Conservation (phyloP, 2,113 vertebrate genomes). For the Menidia beryllina region DNA sequence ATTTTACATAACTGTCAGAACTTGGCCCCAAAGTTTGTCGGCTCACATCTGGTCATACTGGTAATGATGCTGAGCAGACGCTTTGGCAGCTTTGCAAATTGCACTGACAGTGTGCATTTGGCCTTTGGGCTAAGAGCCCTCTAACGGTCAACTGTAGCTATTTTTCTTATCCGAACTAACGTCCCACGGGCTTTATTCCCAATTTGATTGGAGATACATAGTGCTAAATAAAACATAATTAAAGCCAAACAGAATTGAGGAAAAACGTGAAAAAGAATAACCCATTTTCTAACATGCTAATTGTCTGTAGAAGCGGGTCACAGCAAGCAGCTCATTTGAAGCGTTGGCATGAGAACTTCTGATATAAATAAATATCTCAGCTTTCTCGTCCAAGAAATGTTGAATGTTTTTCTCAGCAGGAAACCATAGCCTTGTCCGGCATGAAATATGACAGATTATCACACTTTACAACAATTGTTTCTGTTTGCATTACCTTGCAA, state of each 20-base stretch:
- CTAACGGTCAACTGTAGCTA: conserved; percentile 46
- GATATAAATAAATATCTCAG: conserved; percentile 21
- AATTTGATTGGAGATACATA: conserved; percentile 47
- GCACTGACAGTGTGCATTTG: conserved; percentile 43
- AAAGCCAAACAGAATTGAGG: conserved; percentile 9
- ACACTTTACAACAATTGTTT: conserved; percentile 20
- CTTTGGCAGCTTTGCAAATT: conserved; percentile 57
- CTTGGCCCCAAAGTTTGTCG: conserved; percentile 47
- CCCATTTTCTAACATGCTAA: conserved; percentile 5
- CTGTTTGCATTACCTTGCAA: conserved; percentile 43
- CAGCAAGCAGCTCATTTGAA: conserved; percentile 2
- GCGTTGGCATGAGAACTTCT: not conserved
- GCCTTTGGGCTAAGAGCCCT: conserved; percentile 38
- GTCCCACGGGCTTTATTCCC: conserved; percentile 46
- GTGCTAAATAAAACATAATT: conserved; percentile 60
- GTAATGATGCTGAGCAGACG: conserved; percentile 50
- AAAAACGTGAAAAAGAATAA: conserved; percentile 14
- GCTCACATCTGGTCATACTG: conserved; percentile 60
- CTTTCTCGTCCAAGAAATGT: not conserved
- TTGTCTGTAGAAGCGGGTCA: conserved; percentile 12
- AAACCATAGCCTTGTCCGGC: conserved; percentile 22
- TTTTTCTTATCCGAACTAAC: conserved; percentile 55
- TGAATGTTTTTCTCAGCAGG: not conserved
- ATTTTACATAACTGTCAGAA: conserved; percentile 45
- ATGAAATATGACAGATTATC: conserved; percentile 34